Percentiles rank a stretch among this genome's conserved stretches.
Evolutionary conservation across 1,140 invertebrate genomes (phyloP).

Genomic region (Bactericera cockerelli): DNA sequence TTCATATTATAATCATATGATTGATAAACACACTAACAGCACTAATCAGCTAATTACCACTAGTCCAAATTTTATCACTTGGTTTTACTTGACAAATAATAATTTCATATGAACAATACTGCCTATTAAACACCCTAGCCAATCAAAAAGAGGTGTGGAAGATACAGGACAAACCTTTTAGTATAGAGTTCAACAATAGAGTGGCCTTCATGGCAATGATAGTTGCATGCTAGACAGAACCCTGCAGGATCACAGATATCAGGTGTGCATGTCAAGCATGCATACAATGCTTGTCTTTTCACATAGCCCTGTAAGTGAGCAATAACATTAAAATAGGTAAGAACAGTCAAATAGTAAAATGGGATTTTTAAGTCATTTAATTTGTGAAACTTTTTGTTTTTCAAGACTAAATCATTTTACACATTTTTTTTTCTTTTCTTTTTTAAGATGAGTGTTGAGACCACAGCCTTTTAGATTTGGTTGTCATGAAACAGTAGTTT

Average conservation of each 20-base stretch:
- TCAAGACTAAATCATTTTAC: not conserved
- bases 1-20: no score
- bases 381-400: constrained; percentile 1
- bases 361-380: constrained; percentile 1
- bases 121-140: no score
- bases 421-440: no score
- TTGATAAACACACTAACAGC: no score
- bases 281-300: constrained; percentile 84
- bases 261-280: constrained; percentile 75
- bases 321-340: constrained; percentile 16
- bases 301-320: constrained; percentile 78
- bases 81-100: no score
- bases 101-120: no score
- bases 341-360: constrained; percentile 6
- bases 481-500: no score
- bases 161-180: constrained; percentile 61
- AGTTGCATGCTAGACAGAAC: constrained; percentile 86
- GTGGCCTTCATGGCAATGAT: constrained; percentile 90
- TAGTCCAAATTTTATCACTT: no score
- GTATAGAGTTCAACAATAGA: constrained; percentile 94
- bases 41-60: no score
- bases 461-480: no score
- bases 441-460: no score
- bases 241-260: constrained; percentile 47
- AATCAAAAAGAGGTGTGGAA: no score